phyloP scores from a whole-genome alignment of 2,888 invertebrate species.

The Spodoptera exigua region DNA sequence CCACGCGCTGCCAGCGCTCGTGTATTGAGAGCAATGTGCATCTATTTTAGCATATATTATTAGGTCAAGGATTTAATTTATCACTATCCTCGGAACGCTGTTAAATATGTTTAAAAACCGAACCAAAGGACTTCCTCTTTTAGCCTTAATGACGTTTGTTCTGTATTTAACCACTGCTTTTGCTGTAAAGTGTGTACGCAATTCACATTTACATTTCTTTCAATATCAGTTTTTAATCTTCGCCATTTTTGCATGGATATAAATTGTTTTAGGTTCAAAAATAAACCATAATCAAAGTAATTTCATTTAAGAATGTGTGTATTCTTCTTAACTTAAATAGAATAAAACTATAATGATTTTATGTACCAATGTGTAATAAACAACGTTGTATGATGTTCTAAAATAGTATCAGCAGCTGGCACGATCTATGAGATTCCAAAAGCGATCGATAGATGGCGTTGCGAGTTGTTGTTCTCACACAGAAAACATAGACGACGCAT shows the following conservation, averaged over 20 bases:
- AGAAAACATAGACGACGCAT: conserved; percentile 74
- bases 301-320: no score
- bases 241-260: conserved; percentile 32
- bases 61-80: conserved; percentile 84
- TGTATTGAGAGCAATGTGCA: conserved; percentile 82
- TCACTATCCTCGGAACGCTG: conserved; percentile 54
- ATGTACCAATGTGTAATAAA: conserved; percentile 51
- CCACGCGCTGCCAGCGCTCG: conserved; percentile 76
- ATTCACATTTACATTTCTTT: conserved; percentile 21
- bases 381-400: conserved; percentile 67
- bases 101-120: conserved; percentile 46
- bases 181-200: conserved; percentile 11
- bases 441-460: conserved; percentile 83
- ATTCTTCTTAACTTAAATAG: conserved; percentile 10
- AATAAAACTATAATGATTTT: conserved; percentile 38
- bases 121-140: conserved; percentile 23
- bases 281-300: neutral
- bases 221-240: conserved; percentile 15
- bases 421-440: conserved; percentile 71
- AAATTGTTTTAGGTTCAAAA: conserved; percentile 5
- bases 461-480: conserved; percentile 64
- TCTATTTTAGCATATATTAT: conserved; percentile 86
- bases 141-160: conserved; percentile 9
- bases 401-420: conserved; percentile 85
- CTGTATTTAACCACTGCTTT: conserved; percentile 20